Evolutionary conservation across 2,888 invertebrate species (phyloP).

Genomic region (Chrysopilus asiliformis): DNA sequence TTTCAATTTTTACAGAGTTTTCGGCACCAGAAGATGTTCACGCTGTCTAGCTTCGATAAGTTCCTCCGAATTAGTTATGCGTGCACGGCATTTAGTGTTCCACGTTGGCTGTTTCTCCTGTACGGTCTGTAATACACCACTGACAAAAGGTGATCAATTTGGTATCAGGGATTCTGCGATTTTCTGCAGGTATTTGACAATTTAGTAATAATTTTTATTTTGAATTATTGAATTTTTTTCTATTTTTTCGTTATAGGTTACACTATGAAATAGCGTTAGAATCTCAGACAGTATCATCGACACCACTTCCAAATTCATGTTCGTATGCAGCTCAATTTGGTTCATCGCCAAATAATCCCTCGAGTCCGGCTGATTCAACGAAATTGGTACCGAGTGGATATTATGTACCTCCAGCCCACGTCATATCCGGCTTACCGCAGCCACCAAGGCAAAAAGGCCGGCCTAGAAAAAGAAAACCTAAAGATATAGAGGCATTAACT

Average conservation of each 20-base stretch:
- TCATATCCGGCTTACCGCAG: slow-evolving; percentile 45
- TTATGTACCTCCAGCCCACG: slow-evolving; percentile 41
- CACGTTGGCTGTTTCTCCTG: slow-evolving; percentile 93
- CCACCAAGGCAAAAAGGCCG: slow-evolving; percentile 80
- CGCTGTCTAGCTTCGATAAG: slow-evolving; percentile 81
- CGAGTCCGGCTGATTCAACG: slow-evolving; percentile 35
- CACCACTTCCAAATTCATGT: slow-evolving; percentile 37
- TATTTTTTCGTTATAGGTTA: slow-evolving; percentile 28
- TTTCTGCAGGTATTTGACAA: slow-evolving; percentile 75
- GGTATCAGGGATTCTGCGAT: slow-evolving; percentile 81
- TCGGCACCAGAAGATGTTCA: slow-evolving; percentile 77
- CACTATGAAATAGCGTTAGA: slow-evolving; percentile 34
- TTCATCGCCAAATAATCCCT: slow-evolving; percentile 34
- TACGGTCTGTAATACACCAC: slow-evolving; percentile 69
- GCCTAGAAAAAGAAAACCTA: slow-evolving; percentile 84
- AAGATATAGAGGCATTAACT: slow-evolving; percentile 75
- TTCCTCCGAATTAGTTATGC: slow-evolving; percentile 87
- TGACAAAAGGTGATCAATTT: slow-evolving; percentile 90
- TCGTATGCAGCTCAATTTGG: slow-evolving; percentile 41
- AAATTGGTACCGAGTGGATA: slow-evolving; percentile 37
- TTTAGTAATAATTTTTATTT: no score
- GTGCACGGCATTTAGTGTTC: slow-evolving; percentile 82
- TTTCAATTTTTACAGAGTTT: slow-evolving; percentile 65
- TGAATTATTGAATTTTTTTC: no score
- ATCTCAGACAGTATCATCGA: slow-evolving; percentile 28